These are phyloP conservation scores for Thysanoteuthis rhombus DNA, from an alignment of 2,888 invertebrate species.

Conservation along the genomic window DNA sequence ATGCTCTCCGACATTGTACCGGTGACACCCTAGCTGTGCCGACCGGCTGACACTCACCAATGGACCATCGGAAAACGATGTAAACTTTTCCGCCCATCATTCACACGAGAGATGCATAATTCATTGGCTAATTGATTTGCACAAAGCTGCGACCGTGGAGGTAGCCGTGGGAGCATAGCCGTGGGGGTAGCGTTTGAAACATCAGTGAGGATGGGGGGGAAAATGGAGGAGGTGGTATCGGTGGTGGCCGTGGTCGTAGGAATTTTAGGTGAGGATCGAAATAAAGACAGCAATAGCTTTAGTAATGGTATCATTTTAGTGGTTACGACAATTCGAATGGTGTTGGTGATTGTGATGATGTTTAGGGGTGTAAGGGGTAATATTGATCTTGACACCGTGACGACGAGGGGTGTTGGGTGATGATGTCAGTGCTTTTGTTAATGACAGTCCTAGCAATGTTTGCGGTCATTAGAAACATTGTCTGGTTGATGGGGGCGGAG, in stretches of 20 bases:
- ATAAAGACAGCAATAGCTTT: neutral
- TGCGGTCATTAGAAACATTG: no score
- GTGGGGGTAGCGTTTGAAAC: neutral
- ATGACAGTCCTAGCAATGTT: no score
- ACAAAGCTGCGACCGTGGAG: neutral
- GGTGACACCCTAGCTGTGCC: constrained; percentile 12
- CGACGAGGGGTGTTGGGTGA: no score
- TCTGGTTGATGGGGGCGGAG: no score
- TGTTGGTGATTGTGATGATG: no score
- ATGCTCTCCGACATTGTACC: neutral
- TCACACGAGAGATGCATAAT: neutral
- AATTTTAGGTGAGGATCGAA: neutral
- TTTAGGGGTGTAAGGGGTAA: no score
- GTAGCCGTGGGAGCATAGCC: neutral
- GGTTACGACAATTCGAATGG: neutral
- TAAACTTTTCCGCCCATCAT: neutral
- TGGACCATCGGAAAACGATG: neutral
- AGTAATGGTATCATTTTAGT: neutral
- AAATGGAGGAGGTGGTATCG: neutral
- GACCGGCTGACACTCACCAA: neutral
- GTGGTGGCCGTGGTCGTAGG: neutral
- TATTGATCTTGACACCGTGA: no score
- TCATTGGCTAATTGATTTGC: neutral
- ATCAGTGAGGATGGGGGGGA: neutral
- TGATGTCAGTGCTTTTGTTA: no score